phyloP scores from a whole-genome alignment of 2,888 invertebrate genomes.

The Leistus spinibarbis region DNA sequence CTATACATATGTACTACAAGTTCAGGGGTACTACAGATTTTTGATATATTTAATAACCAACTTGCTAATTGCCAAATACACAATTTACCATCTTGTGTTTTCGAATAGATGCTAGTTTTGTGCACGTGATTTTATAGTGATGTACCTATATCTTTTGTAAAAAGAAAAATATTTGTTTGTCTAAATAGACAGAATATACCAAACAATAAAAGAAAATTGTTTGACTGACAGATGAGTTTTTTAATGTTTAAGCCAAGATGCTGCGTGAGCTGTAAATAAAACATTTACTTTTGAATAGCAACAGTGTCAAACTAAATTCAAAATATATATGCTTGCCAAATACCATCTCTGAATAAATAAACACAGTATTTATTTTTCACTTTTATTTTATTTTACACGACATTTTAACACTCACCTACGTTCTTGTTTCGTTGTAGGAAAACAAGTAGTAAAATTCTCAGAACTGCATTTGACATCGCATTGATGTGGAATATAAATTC shows the following conservation, averaged over 20 bases:
- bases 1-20: too few relatives aligned
- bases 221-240: neutral
- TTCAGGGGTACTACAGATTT: too few relatives aligned
- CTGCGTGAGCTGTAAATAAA: neutral
- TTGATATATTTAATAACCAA: too few relatives aligned
- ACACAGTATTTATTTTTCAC: neutral
- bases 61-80: too few relatives aligned
- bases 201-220: neutral
- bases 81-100: too few relatives aligned
- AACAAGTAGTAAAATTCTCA: neutral
- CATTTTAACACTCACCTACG: neutral
- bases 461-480: too few relatives aligned
- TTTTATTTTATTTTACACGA: neutral
- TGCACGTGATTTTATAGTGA: too few relatives aligned
- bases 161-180: neutral
- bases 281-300: neutral
- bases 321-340: neutral
- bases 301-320: neutral
- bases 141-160: too few relatives aligned
- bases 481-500: too few relatives aligned
- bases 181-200: neutral
- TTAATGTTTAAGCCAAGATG: neutral
- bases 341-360: neutral
- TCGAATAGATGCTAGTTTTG: too few relatives aligned
- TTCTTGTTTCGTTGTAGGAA: neutral